phyloP scores from a whole-genome alignment of 1,140 invertebrate genomes.

The Cardiocondyla obscurior region DNA sequence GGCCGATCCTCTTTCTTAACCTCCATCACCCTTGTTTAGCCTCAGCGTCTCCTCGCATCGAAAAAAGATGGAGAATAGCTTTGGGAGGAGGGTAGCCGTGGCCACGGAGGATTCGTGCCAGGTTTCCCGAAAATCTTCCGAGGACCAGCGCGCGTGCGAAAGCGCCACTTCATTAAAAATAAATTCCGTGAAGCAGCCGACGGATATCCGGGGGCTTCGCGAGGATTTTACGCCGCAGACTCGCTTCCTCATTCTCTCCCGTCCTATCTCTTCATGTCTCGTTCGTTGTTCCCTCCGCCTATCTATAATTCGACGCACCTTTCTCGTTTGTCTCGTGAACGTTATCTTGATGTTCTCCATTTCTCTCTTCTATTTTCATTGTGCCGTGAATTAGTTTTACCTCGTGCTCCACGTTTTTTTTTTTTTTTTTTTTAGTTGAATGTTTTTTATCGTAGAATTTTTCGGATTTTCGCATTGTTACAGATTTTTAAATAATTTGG shows the following conservation, averaged over 20 bases:
- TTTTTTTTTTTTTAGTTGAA: neutral
- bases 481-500: neutral
- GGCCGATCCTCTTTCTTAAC: neutral
- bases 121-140: constrained; percentile 32
- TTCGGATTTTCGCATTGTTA: neutral
- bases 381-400: constrained; percentile 1
- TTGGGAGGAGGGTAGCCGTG: neutral
- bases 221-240: constrained; percentile 73
- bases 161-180: constrained; percentile 82
- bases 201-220: constrained; percentile 79
- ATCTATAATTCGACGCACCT: constrained; percentile 21
- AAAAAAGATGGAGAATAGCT: neutral
- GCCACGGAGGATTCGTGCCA: constrained; percentile 2
- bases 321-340: constrained; percentile 9
- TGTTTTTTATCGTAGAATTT: neutral
- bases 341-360: neutral
- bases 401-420: too few species aligned
- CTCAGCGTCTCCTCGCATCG: neutral
- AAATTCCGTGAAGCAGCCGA: constrained; percentile 77
- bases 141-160: constrained; percentile 29
- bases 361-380: neutral
- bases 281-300: constrained; percentile 2
- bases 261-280: constrained; percentile 15
- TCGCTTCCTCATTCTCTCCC: neutral
- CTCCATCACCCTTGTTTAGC: neutral